A percentile compares a stretch with the other conserved stretches of the same genome.
phyloP scores from a whole-genome alignment of 1,140 invertebrate species.

The Lepidurus packardi region DNA sequence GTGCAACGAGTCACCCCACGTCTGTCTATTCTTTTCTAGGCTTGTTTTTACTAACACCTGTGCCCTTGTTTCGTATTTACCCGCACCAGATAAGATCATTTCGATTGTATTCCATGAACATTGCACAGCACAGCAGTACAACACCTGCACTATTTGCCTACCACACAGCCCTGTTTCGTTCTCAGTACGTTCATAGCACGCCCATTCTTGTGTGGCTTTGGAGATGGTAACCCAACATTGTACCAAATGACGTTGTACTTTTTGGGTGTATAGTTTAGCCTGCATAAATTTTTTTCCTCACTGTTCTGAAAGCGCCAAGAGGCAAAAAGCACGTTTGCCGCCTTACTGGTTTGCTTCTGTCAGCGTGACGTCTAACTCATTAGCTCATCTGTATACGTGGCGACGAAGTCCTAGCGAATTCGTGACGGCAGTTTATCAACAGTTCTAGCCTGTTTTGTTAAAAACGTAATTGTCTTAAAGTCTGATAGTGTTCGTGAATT shows the following conservation, averaged over 20 bases:
- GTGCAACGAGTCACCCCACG: background rate
- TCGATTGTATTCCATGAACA: background rate
- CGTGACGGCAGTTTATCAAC: slow-evolving; percentile 18
- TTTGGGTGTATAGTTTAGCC: background rate
- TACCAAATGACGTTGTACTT: background rate
- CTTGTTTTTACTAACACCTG: background rate
- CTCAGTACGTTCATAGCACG: background rate
- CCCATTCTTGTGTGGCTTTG: background rate
- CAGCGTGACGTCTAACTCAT: slow-evolving; percentile 9
- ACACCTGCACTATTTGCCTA: background rate
- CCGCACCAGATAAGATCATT: background rate
- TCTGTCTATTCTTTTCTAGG: background rate
- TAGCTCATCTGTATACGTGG: slow-evolving; percentile 14
- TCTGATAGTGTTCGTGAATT: background rate
- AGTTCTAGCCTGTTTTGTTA: background rate
- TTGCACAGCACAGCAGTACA: background rate
- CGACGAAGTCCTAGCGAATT: background rate
- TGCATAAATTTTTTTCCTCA: background rate
- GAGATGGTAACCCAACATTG: background rate
- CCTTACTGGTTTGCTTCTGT: slow-evolving; percentile 1
- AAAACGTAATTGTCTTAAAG: background rate
- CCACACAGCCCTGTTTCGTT: background rate
- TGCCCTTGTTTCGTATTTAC: background rate
- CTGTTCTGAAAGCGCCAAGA: background rate
- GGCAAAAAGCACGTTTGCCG: background rate